Percentiles rank a stretch among this genome's conserved stretches.
Conservation (phyloP, 1,140 invertebrate species). For the Liolophura sinensis region DNA sequence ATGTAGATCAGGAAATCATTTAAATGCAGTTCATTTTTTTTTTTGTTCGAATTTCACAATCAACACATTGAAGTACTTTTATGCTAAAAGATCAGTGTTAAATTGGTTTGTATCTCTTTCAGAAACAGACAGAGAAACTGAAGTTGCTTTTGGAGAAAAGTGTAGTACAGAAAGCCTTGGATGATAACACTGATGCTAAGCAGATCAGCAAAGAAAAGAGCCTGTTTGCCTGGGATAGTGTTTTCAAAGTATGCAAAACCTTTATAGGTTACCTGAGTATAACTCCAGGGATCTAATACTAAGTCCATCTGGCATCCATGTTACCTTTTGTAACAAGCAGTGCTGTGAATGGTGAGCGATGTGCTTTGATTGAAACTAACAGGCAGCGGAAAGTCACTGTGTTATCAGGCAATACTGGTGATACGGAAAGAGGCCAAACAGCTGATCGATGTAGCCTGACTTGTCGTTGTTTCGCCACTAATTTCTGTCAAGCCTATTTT, state of each 20-base stretch:
- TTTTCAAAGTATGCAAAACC: constrained; percentile 20
- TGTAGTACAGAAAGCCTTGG: constrained; percentile 23
- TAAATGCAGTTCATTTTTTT: no score
- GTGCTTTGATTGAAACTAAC: neutral
- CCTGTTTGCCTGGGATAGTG: constrained; percentile 28
- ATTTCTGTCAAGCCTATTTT: no score
- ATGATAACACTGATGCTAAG: constrained; percentile 19
- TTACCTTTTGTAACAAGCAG: neutral
- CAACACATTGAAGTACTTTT: neutral
- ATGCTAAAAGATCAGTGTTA: neutral
- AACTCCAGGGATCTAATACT: neutral
- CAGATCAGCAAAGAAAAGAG: constrained; percentile 2
- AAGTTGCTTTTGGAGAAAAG: constrained; percentile 20
- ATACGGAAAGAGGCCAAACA: no score
- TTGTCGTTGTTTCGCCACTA: no score
- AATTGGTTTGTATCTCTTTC: constrained; percentile 4
- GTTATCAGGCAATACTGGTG: no score
- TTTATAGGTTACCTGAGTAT: neutral
- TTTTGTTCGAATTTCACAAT: no score
- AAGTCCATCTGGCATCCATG: neutral
- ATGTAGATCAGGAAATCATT: no score
- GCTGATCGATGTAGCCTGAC: no score
- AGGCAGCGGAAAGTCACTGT: no score
- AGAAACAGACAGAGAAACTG: constrained; percentile 32
- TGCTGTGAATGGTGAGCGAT: no score